Conservation (phyloP, 1,140 invertebrate species). For the Galleria mellonella region DNA sequence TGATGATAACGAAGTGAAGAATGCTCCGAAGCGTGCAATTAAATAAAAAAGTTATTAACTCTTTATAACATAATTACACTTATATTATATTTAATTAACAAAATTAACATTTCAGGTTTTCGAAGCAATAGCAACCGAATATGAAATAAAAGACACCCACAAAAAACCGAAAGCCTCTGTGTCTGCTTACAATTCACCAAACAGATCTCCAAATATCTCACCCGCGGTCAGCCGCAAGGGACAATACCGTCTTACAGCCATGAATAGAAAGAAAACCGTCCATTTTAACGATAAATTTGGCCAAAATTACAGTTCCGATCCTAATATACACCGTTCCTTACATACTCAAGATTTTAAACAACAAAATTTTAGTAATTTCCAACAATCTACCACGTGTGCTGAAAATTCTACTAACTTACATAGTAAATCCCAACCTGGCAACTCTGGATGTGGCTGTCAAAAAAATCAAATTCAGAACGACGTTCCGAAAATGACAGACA, state of each 20-base stretch:
- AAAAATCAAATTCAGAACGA: constrained; percentile 14
- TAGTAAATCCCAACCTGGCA: constrained; percentile 16
- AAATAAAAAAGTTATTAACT: too few species aligned
- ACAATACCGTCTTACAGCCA: constrained; percentile 54
- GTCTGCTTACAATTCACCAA: constrained; percentile 42
- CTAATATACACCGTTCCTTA: constrained; percentile 36
- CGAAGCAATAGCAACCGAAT: constrained; percentile 62
- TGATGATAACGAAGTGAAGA: too few species aligned
- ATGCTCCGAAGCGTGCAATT: too few species aligned
- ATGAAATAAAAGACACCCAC: constrained; percentile 45
- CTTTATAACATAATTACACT: too few species aligned
- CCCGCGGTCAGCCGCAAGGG: constrained; percentile 37
- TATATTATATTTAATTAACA: too few species aligned
- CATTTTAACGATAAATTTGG: constrained; percentile 35
- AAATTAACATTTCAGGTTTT: constrained; percentile 52
- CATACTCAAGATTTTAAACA: constrained; percentile 6
- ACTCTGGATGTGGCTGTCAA: constrained; percentile 23
- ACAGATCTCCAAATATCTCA: constrained; percentile 41
- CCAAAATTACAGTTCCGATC: constrained; percentile 39
- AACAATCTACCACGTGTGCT: constrained; percentile 4
- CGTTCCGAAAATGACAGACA: constrained; percentile 25
- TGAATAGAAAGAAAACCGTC: constrained; percentile 38
- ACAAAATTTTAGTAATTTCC: neutral
- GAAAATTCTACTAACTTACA: constrained; percentile 14
- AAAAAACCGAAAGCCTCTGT: constrained; percentile 26